Conservation (phyloP, 37 sponge, comb jelly and placozoan species). For the Crambe crambe region DNA sequence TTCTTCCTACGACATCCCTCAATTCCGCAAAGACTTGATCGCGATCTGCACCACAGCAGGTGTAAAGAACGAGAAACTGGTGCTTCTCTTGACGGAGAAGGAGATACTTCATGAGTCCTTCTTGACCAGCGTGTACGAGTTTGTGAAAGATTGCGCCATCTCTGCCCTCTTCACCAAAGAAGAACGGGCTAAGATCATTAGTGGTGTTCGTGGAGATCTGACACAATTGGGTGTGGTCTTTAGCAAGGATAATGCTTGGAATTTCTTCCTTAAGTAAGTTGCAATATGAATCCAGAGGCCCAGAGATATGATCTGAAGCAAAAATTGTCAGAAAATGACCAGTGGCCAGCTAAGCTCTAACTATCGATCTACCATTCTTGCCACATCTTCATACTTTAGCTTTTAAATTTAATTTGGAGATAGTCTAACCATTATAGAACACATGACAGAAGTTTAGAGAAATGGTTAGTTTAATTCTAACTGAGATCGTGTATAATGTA, state of each 20-base stretch:
- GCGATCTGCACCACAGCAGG: conserved; percentile 57
- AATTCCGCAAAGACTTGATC: conserved; percentile 39
- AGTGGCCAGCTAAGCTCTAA: too few relatives aligned
- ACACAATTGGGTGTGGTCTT: conserved; percentile 68
- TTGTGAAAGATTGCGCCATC: conserved; percentile 69
- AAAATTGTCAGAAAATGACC: too few relatives aligned
- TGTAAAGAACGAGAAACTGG: conserved; percentile 60
- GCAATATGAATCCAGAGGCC: too few relatives aligned
- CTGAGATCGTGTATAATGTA: too few relatives aligned
- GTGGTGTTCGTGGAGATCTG: conserved; percentile 70
- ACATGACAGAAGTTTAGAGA: too few relatives aligned
- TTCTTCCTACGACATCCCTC: neutral
- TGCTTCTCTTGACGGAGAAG: conserved; percentile 37
- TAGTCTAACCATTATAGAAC: too few relatives aligned
- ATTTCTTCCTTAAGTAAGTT: conserved; percentile 81
- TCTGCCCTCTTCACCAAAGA: conserved; percentile 75
- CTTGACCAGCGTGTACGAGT: conserved; percentile 63
- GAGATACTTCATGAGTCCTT: conserved; percentile 44
- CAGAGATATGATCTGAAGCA: too few relatives aligned
- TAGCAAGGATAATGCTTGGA: conserved; percentile 59
- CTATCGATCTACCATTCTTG: too few relatives aligned
- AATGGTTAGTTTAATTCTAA: too few relatives aligned
- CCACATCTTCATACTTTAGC: too few relatives aligned
- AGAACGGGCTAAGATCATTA: conserved; percentile 67
- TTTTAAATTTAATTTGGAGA: too few relatives aligned